phyloP scores from a whole-genome alignment of 2,888 invertebrate species.

The Pristionchus exspectatus region DNA sequence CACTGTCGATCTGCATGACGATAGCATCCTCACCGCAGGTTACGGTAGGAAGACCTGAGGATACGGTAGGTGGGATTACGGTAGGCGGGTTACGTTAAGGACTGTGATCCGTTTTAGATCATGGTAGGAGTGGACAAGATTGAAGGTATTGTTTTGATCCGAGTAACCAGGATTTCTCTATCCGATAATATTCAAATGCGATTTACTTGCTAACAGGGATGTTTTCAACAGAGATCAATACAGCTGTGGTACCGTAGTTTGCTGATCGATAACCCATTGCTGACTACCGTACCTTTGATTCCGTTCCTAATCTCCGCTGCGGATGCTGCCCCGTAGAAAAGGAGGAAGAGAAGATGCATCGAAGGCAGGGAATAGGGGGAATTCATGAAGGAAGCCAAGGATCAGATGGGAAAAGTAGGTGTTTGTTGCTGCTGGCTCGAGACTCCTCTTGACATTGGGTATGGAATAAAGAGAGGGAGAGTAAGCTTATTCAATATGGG shows the following conservation, averaged over 20 bases:
- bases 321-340: neutral
- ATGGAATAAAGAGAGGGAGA: neutral
- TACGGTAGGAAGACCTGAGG: slow-evolving; percentile 42
- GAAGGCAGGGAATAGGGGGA: neutral
- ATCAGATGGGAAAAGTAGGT: neutral
- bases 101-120: neutral
- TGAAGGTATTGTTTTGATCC: too few relatives aligned
- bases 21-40: slow-evolving; percentile 34
- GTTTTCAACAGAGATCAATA: neutral
- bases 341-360: neutral
- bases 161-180: too few relatives aligned
- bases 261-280: neutral
- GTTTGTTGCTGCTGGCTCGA: neutral
- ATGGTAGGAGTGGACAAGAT: neutral
- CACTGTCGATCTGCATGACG: slow-evolving; percentile 60
- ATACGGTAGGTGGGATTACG: neutral
- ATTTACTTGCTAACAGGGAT: too few relatives aligned
- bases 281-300: neutral
- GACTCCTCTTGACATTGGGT: slow-evolving; percentile 44
- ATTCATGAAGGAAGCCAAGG: neutral
- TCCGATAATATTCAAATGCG: too few relatives aligned
- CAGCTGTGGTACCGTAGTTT: neutral
- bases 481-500: slow-evolving; percentile 36
- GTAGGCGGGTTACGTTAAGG: neutral
- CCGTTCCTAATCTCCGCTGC: neutral